These are phyloP conservation scores for Rhea pennata DNA, from an alignment of 2,113 vertebrate genomes.

Conservation along the genomic window DNA sequence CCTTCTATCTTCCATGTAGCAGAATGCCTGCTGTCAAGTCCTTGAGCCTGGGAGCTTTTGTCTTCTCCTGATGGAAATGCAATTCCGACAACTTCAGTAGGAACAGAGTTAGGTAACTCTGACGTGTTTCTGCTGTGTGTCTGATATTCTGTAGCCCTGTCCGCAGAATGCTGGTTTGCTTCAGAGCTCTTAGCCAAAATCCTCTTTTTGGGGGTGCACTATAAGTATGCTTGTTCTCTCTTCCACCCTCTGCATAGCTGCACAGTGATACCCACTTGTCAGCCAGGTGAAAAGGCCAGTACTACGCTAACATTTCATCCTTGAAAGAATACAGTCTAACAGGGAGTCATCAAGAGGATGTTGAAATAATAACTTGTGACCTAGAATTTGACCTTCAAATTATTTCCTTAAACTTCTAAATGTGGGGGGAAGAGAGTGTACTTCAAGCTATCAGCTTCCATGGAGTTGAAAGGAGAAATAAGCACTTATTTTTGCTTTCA, in stretches of 20 bases:
- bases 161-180: accelerated
- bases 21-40: background rate
- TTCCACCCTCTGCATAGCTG: background rate
- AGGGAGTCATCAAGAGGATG: background rate
- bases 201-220: accelerated
- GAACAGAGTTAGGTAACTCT: background rate
- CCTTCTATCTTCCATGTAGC: background rate
- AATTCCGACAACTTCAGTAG: background rate
- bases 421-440: background rate
- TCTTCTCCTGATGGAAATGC: background rate
- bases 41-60: background rate
- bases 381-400: background rate
- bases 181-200: background rate
- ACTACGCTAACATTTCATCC: accelerated
- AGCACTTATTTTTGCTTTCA: background rate
- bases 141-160: background rate
- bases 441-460: background rate
- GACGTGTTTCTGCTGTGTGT: accelerated
- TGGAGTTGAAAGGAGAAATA: background rate
- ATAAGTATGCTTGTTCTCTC: background rate
- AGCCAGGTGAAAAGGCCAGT: background rate
- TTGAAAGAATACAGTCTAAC: background rate
- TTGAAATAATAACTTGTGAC: background rate
- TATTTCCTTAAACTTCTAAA: background rate
- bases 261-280: accelerated